phyloP scores from a whole-genome alignment of 1,140 invertebrate genomes.

The Oncopodura yosiiana region DNA sequence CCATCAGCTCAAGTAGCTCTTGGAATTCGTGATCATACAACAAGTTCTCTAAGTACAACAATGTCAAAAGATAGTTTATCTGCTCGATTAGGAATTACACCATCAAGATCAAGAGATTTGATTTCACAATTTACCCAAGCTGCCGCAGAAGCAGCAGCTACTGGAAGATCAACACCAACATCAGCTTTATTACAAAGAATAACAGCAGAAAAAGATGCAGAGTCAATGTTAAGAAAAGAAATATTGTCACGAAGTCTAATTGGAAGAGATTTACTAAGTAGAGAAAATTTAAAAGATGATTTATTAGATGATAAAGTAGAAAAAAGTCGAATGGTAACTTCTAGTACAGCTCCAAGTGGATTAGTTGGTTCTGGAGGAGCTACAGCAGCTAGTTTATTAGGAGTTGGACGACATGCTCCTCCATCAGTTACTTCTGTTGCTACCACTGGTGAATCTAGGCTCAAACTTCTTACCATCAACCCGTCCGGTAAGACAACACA shows the following conservation, averaged over 20 bases:
- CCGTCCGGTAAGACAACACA: slow-evolving; percentile 68
- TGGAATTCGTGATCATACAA: slow-evolving; percentile 41
- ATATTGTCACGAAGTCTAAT: slow-evolving; percentile 28
- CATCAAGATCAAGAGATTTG: slow-evolving; percentile 33
- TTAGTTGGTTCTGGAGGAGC: background rate
- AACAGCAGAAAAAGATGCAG: slow-evolving; percentile 21
- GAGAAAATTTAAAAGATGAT: slow-evolving; percentile 14
- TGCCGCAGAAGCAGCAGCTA: slow-evolving; percentile 3
- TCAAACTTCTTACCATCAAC: slow-evolving; percentile 72
- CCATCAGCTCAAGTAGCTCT: slow-evolving; percentile 42
- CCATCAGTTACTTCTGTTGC: slow-evolving; percentile 17
- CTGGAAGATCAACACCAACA: slow-evolving; percentile 27
- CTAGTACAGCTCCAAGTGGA: too few relatives aligned
- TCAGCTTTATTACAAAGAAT: slow-evolving; percentile 27
- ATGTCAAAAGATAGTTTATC: slow-evolving; percentile 39
- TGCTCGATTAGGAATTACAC: slow-evolving; percentile 31
- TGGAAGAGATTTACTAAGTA: slow-evolving; percentile 18
- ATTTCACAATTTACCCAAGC: slow-evolving; percentile 21
- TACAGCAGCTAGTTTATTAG: background rate
- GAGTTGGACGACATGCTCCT: slow-evolving; percentile 16
- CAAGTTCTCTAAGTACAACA: slow-evolving; percentile 37
- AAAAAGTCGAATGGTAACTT: background rate
- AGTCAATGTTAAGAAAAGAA: slow-evolving; percentile 28
- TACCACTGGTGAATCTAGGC: slow-evolving; percentile 40
- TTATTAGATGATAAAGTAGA: slow-evolving; percentile 3